Percentiles rank a stretch among this genome's conserved stretches.
phyloP scores from a whole-genome alignment of 2,888 invertebrate species.

The Drosophila anomalata region DNA sequence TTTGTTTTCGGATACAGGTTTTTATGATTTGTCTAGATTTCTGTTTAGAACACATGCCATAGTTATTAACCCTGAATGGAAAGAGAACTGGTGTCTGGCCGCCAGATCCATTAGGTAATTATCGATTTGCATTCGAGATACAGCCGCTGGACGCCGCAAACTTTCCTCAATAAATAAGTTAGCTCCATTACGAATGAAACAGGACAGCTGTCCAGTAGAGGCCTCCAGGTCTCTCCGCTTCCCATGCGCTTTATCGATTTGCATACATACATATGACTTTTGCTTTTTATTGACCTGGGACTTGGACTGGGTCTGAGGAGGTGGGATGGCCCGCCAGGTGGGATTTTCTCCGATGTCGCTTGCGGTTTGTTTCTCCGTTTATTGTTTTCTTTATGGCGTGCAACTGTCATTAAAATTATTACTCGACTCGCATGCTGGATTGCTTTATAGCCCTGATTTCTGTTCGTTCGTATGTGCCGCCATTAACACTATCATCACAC shows the following conservation, averaged over 20 bases:
- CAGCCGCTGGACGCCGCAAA: neutral
- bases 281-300: constrained; percentile 14
- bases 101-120: neutral
- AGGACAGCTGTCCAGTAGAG: constrained; percentile 5
- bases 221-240: neutral
- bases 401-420: constrained; percentile 62
- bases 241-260: constrained; percentile 49
- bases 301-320: neutral
- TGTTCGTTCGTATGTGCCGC: constrained; percentile 1
- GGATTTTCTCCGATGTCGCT: constrained; percentile 3
- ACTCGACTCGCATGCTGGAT: constrained; percentile 28
- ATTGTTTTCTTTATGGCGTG: constrained; percentile 51
- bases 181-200: neutral
- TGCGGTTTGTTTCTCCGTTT: constrained; percentile 19
- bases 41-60: too few species aligned
- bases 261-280: constrained; percentile 36
- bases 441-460: constrained; percentile 51
- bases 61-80: too few species aligned
- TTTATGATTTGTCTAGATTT: neutral
- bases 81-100: too few species aligned
- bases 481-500: constrained; percentile 5
- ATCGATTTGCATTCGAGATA: neutral
- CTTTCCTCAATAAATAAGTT: constrained; percentile 1
- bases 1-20: neutral
- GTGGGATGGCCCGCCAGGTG: constrained; percentile 24